These are phyloP conservation scores for Cervus canadensis DNA, from an alignment of 2,113 vertebrate genomes.

Conservation along the genomic window DNA sequence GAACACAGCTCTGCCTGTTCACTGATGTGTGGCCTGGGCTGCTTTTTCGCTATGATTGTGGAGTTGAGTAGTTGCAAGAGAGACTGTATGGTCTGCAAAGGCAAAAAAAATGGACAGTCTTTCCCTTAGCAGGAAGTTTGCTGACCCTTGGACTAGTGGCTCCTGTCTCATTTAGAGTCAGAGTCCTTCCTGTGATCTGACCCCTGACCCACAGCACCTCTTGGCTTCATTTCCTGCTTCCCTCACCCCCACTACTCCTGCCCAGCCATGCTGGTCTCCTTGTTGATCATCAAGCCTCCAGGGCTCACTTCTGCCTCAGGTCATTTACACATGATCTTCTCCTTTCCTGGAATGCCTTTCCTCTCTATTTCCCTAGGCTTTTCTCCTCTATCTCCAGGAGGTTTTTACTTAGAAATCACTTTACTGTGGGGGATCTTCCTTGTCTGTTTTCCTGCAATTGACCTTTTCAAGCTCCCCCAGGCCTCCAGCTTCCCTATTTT, in stretches of 20 bases:
- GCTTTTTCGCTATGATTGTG: neutral
- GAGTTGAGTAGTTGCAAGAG: neutral
- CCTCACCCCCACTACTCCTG: accelerated
- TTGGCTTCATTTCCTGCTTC: neutral
- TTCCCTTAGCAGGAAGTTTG: neutral
- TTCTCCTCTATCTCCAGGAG: neutral
- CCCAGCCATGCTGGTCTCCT: neutral
- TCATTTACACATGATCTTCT: neutral
- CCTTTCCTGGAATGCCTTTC: neutral
- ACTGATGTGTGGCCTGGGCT: neutral
- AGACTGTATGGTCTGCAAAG: neutral
- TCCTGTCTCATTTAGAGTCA: neutral
- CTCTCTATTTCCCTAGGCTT: neutral
- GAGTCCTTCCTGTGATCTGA: neutral
- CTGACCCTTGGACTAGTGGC: neutral
- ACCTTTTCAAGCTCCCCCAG: neutral
- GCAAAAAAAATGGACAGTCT: neutral
- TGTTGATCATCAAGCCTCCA: neutral
- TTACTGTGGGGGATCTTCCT: neutral
- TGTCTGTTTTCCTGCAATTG: neutral
- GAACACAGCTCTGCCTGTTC: neutral
- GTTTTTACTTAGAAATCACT: neutral
- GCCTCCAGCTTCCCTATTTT: neutral
- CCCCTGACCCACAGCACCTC: neutral
- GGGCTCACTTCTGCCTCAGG: neutral